These are phyloP conservation scores for Onychorhynchus coronatus DNA, from an alignment of 2,113 vertebrate species.

Conservation along the genomic window DNA sequence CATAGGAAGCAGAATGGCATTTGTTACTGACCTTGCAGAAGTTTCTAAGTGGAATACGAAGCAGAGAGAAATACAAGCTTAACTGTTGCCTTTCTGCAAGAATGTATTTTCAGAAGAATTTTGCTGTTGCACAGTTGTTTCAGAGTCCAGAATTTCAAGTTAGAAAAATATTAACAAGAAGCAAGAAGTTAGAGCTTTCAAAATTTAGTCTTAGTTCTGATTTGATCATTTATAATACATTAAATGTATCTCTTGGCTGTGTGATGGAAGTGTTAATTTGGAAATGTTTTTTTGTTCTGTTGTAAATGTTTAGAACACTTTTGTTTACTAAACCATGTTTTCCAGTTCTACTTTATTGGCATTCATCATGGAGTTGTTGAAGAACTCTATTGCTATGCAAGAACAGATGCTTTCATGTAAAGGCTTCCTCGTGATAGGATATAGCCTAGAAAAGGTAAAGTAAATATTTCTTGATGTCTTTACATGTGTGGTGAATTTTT, in stretches of 20 bases:
- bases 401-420: conserved; percentile 97
- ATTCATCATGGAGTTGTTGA: conserved; percentile 97
- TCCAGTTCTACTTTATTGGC: conserved; percentile 92
- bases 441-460: conserved; percentile 94
- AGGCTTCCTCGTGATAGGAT: conserved; percentile 96
- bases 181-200: neutral
- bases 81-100: neutral
- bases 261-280: neutral
- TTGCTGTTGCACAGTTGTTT: neutral
- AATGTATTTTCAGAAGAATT: neutral
- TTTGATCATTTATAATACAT: neutral
- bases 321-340: neutral
- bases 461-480: neutral
- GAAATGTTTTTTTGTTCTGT: neutral
- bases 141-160: neutral
- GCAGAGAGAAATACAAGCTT: neutral
- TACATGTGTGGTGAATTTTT: neutral
- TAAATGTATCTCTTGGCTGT: neutral
- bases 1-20: neutral
- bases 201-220: neutral
- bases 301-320: neutral
- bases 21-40: neutral
- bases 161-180: neutral
- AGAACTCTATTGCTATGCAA: conserved; percentile 98
- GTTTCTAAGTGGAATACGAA: neutral